Evolutionary conservation across 2,797 vertebrate genomes (phyloP).

Genomic region (Meda fulgida): DNA sequence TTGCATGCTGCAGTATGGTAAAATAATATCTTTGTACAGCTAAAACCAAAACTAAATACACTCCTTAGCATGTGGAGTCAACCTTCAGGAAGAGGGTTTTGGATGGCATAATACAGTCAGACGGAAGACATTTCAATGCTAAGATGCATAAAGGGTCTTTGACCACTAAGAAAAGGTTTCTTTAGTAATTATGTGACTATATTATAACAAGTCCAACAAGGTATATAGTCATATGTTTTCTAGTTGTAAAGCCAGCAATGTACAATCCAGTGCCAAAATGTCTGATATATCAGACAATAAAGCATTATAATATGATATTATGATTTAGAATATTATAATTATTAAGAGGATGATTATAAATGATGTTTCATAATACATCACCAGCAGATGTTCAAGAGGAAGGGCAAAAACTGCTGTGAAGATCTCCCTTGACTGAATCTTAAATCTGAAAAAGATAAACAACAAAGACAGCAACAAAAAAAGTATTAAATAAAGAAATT

Average conservation of each 20-base stretch:
- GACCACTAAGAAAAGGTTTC: not conserved
- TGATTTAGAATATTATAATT: not conserved
- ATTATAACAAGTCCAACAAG: not conserved
- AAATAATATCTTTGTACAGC: not conserved
- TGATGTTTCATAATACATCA: slow-evolving; percentile 68
- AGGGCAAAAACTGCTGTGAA: slow-evolving; percentile 68
- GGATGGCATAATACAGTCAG: not conserved
- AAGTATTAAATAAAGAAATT: not conserved
- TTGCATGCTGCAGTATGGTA: not conserved
- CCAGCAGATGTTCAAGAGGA: slow-evolving; percentile 79
- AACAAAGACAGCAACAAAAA: not conserved
- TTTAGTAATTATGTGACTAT: not conserved
- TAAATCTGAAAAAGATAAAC: slow-evolving; percentile 76
- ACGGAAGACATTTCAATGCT: not conserved
- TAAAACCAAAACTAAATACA: not conserved
- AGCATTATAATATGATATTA: not conserved
- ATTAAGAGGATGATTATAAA: not conserved
- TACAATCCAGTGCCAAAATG: not conserved
- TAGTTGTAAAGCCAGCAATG: too few species aligned
- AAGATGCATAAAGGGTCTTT: not conserved
- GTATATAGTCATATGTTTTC: not conserved
- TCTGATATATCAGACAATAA: not conserved
- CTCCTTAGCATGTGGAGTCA: not conserved
- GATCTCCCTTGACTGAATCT: slow-evolving; percentile 69
- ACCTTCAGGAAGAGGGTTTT: not conserved